Percentiles rank a stretch among this genome's conserved stretches.
phyloP scores from a whole-genome alignment of 1,140 invertebrate species.

The Bombus sibiricus region DNA sequence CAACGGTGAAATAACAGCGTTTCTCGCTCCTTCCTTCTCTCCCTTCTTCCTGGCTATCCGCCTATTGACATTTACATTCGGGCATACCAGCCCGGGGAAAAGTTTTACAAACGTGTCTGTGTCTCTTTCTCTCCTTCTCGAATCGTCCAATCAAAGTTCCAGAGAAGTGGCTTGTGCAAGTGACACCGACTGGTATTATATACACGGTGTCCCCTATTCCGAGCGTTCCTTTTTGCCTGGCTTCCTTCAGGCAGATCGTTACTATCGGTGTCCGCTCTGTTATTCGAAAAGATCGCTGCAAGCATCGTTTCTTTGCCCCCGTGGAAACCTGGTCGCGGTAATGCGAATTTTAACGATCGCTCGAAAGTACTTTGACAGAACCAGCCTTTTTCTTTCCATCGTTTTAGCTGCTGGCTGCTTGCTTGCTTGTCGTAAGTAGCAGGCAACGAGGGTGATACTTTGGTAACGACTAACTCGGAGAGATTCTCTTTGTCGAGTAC shows the following conservation, averaged over 20 bases:
- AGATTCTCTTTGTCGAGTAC: too few relatives aligned
- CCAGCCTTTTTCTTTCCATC: not conserved
- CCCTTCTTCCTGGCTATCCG: not conserved
- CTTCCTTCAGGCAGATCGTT: slow-evolving; percentile 29
- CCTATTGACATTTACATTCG: slow-evolving; percentile 48
- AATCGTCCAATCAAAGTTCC: slow-evolving; percentile 71
- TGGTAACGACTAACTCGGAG: rapidly evolving
- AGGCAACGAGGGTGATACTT: too few relatives aligned
- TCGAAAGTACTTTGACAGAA: not conserved
- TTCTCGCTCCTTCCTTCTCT: not conserved
- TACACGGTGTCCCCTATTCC: slow-evolving; percentile 8
- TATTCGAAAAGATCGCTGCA: slow-evolving; percentile 28
- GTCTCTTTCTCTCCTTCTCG: not conserved
- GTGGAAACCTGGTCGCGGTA: not conserved
- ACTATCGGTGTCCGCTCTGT: not conserved
- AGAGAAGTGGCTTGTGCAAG: slow-evolving; percentile 47
- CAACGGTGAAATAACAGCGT: slow-evolving; percentile 44
- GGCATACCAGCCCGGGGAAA: slow-evolving; percentile 40
- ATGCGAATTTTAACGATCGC: not conserved
- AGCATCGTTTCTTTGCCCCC: not conserved
- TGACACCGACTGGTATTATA: not conserved
- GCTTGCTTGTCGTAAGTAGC: too few relatives aligned
- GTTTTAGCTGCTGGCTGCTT: too few relatives aligned
- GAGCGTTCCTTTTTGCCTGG: slow-evolving; percentile 11
- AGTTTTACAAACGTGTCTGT: slow-evolving; percentile 33